Evolutionary conservation across 2,113 vertebrate species (phyloP).

Genomic region (Pseudolaguvia tuberculata): DNA sequence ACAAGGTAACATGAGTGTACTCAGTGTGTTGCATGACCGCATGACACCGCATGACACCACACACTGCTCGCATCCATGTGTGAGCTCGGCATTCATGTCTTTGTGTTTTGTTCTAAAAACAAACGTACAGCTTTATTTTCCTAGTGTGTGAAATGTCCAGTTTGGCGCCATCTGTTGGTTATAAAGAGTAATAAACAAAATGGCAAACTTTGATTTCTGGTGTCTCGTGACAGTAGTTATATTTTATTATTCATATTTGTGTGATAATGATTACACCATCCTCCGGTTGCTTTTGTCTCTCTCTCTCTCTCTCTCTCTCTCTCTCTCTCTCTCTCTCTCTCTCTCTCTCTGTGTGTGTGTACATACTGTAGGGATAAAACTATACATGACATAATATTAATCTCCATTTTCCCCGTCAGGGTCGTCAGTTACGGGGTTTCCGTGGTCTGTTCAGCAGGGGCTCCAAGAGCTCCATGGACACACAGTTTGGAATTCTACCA

Average conservation of each 20-base stretch:
- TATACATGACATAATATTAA: no score
- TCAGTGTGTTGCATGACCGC: conserved; percentile 75
- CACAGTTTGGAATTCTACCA: conserved; percentile 57
- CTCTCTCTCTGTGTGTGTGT: no score
- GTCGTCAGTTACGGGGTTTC: conserved; percentile 86
- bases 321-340: no score
- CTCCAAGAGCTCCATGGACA: conserved; percentile 77
- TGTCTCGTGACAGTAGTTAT: no score
- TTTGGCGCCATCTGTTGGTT: conserved; percentile 58
- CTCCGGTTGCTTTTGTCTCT: not conserved
- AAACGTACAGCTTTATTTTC: not conserved
- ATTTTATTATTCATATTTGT: conserved; percentile 10
- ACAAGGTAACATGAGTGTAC: conserved; percentile 81
- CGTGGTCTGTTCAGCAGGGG: conserved; percentile 86
- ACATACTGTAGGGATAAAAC: no score
- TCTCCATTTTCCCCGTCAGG: conserved; percentile 60
- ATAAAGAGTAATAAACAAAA: not conserved
- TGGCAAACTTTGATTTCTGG: not conserved
- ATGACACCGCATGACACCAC: conserved; percentile 66
- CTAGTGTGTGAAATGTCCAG: not conserved
- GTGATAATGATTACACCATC: not conserved
- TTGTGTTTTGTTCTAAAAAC: not conserved
- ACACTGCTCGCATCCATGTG: conserved; percentile 10
- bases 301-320: no score
- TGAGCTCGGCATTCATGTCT: conserved; percentile 22